Evolutionary conservation across 2,888 invertebrate genomes (phyloP).

Genomic region (Diarsia brunnea): DNA sequence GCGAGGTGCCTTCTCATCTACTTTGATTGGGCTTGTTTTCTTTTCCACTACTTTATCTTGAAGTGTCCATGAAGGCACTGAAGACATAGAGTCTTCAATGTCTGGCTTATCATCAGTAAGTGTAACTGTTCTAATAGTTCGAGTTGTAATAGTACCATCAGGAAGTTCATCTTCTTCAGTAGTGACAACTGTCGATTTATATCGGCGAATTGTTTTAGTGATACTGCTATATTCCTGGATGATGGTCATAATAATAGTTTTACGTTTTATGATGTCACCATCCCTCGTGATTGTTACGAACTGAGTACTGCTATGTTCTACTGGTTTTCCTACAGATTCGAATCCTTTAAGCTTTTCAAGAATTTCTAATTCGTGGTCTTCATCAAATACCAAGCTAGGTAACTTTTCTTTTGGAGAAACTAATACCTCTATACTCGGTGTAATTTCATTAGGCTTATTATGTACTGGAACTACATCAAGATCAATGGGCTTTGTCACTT

Average conservation of each 20-base stretch:
- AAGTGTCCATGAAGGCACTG: background rate
- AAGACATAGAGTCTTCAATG: background rate
- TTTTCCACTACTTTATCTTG: background rate
- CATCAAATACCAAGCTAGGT: slow-evolving; percentile 35
- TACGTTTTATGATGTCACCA: slow-evolving; percentile 41
- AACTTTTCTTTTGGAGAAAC: slow-evolving; percentile 13
- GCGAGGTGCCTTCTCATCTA: background rate
- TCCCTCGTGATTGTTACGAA: slow-evolving; percentile 31
- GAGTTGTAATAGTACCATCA: slow-evolving; percentile 53
- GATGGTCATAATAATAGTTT: slow-evolving; percentile 19
- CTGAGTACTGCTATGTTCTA: slow-evolving; percentile 33
- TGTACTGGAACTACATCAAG: background rate
- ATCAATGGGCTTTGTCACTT: slow-evolving; percentile 1
- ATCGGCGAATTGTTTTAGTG: slow-evolving; percentile 30
- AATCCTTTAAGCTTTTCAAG: slow-evolving; percentile 59
- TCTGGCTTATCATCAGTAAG: slow-evolving; percentile 35
- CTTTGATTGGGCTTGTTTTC: background rate
- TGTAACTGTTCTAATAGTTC: slow-evolving; percentile 45
- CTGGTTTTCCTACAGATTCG: slow-evolving; percentile 43
- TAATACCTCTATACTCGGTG: background rate
- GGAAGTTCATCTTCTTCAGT: slow-evolving; percentile 60
- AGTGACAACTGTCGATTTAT: slow-evolving; percentile 55
- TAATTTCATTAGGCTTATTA: slow-evolving; percentile 13
- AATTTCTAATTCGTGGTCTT: slow-evolving; percentile 45
- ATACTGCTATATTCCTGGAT: slow-evolving; percentile 58